Percentiles rank a stretch among this genome's conserved stretches.
phyloP scores from a whole-genome alignment of 2,797 vertebrate genomes.

The Natrix natrix region DNA sequence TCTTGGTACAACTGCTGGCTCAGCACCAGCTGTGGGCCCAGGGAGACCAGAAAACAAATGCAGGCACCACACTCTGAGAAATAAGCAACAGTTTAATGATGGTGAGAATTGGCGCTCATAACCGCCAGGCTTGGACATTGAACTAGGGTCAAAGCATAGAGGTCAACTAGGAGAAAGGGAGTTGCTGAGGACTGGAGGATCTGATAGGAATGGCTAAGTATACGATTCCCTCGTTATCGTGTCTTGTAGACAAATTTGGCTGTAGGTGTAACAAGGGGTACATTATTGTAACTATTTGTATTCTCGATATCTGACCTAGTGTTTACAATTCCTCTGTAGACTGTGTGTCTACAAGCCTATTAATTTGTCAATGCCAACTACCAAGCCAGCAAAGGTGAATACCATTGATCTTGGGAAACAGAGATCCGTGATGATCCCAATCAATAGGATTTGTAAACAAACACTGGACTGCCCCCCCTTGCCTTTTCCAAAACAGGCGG shows the following conservation, averaged over 20 bases:
- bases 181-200: neutral
- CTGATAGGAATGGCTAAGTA: neutral
- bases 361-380: neutral
- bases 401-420: neutral
- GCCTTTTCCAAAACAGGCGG: neutral
- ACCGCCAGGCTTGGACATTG: neutral
- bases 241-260: neutral
- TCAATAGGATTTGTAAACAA: neutral
- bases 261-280: neutral
- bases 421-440: neutral
- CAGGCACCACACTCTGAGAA: neutral
- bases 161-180: neutral
- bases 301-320: neutral
- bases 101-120: neutral
- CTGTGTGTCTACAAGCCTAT: neutral
- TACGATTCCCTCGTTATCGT: too few species aligned
- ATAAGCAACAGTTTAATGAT: neutral
- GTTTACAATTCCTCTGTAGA: neutral
- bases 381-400: neutral
- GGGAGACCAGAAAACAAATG: neutral
- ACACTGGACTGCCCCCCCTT: neutral
- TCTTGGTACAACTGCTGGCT: neutral
- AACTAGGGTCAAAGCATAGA: neutral
- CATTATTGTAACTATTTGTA: neutral
- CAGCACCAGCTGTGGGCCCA: neutral